Evolutionary conservation across 2,888 invertebrate species (phyloP).

Genomic region (Acrobasis suavella): DNA sequence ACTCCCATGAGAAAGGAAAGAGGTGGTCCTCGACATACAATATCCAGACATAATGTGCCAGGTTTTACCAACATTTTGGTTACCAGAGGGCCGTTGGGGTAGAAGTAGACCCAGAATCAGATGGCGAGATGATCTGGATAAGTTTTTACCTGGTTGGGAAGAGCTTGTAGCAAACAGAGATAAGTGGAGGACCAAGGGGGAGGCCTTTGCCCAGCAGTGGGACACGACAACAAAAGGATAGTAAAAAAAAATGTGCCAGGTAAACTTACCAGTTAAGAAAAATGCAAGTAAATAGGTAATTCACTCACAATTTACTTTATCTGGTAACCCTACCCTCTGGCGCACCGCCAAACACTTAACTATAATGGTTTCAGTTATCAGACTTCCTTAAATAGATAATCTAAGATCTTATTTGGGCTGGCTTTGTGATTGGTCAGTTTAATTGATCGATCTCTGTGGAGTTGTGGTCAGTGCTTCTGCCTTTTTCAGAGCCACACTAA

Average conservation of each 20-base stretch:
- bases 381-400: constrained; percentile 74
- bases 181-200: no score
- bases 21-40: neutral
- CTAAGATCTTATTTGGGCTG: constrained; percentile 26
- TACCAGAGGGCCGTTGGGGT: no score
- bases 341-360: constrained; percentile 71
- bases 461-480: neutral
- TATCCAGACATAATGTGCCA: no score
- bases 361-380: constrained; percentile 63
- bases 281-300: neutral
- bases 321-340: constrained; percentile 42
- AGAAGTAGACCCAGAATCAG: no score
- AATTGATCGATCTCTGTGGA: neutral
- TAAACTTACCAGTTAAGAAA: neutral
- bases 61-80: no score
- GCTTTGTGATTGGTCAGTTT: constrained; percentile 18
- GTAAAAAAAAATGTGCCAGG: neutral
- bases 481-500: neutral
- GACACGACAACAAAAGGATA: no score
- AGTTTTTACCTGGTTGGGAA: no score
- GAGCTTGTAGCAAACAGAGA: no score
- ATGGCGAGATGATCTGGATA: no score
- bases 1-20: no score
- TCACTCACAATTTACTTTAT: neutral
- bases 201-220: no score